A percentile compares a stretch with the other conserved stretches of the same genome.
Evolutionary conservation across 2,797 vertebrate genomes (phyloP).

Genomic region (Tapirus indicus): DNA sequence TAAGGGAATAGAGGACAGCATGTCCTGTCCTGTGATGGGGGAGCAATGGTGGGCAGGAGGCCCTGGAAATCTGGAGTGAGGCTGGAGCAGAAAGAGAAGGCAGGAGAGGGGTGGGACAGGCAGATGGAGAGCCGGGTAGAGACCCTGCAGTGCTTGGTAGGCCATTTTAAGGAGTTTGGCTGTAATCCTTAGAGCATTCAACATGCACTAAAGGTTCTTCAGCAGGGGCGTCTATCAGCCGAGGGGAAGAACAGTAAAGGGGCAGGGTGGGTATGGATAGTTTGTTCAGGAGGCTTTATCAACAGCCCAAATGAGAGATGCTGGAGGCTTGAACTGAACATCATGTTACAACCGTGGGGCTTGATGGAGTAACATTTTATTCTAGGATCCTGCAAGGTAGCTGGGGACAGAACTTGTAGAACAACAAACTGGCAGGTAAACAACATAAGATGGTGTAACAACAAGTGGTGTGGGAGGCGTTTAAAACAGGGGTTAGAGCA

Average conservation of each 20-base stretch:
- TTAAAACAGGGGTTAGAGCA: neutral
- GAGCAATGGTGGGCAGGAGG: accelerated
- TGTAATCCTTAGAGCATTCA: too few relatives aligned
- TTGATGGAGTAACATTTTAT: neutral
- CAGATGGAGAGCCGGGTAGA: neutral
- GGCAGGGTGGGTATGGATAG: accelerated
- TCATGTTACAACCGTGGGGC: neutral
- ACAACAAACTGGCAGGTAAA: neutral
- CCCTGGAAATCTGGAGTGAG: neutral
- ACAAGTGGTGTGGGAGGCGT: accelerated
- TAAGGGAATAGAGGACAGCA: neutral
- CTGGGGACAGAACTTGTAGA: neutral
- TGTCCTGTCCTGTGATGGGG: accelerated
- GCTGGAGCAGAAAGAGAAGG: neutral
- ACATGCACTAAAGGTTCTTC: neutral
- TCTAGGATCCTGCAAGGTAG: neutral
- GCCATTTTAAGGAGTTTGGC: neutral
- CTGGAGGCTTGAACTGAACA: neutral
- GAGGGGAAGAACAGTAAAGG: neutral
- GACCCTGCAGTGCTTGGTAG: neutral
- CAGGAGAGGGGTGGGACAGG: neutral
- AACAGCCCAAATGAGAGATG: neutral
- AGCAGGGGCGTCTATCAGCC: accelerated
- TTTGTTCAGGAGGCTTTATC: too few relatives aligned
- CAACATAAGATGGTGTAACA: accelerated